Evolutionary conservation across 2,888 invertebrate species (phyloP).

Genomic region (Dryadula phaetusa): DNA sequence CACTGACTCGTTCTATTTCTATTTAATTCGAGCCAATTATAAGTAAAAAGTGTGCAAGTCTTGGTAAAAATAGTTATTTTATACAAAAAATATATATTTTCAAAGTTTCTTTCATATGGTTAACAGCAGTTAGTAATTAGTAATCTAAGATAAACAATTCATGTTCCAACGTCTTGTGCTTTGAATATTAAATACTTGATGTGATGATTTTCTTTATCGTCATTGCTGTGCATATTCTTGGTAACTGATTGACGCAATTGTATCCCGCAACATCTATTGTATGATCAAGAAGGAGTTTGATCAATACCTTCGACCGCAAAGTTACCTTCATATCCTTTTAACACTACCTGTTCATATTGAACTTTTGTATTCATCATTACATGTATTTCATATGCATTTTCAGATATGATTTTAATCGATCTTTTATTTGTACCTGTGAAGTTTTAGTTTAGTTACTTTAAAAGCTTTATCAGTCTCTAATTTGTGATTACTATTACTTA

Average conservation of each 20-base stretch:
- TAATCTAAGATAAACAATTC: background rate
- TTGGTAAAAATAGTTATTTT: no score
- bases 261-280: conserved; percentile 44
- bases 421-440: no score
- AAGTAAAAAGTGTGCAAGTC: conserved; percentile 46
- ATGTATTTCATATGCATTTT: background rate
- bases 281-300: conserved; percentile 31
- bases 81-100: background rate
- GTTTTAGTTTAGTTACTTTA: no score
- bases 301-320: conserved; percentile 33
- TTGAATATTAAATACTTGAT: background rate
- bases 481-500: no score
- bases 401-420: background rate
- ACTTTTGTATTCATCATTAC: background rate
- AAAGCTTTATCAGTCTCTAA: no score
- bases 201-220: conserved; percentile 2
- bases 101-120: background rate
- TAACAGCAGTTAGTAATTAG: background rate
- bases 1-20: conserved; percentile 74
- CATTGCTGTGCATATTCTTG: conserved; percentile 18
- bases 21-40: conserved; percentile 63
- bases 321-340: conserved; percentile 26
- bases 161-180: background rate
- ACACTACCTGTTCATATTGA: background rate
- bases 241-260: conserved; percentile 43